Conservation (phyloP, 2,113 vertebrate genomes). For the Archocentrus centrarchus region DNA sequence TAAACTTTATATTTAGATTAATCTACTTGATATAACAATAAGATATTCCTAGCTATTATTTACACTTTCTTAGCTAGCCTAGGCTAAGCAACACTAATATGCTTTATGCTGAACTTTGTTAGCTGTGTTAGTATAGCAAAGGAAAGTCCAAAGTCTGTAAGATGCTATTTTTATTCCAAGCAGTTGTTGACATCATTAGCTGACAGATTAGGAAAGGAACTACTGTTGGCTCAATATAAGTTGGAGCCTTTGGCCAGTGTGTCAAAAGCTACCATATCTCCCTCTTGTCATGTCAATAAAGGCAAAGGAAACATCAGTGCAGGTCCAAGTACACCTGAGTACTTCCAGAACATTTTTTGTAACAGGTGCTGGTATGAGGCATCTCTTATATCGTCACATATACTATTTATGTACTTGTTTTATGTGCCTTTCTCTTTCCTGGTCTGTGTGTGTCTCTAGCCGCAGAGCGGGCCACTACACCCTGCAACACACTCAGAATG, state of each 20-base stretch:
- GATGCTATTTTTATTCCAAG: conserved; percentile 38
- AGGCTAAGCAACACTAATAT: not conserved
- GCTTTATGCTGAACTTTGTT: not conserved
- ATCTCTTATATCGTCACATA: not conserved
- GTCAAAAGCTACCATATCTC: not conserved
- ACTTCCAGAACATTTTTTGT: conserved; percentile 11
- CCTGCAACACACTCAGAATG: conserved; percentile 60
- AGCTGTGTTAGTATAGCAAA: not conserved
- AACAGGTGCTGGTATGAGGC: not conserved
- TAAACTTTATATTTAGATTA: not conserved
- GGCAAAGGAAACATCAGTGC: not conserved
- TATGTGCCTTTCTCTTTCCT: not conserved
- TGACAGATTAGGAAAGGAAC: conserved; percentile 27
- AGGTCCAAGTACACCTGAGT: fast-evolving
- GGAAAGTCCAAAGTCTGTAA: not conserved
- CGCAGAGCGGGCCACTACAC: conserved; percentile 67
- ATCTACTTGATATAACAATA: fast-evolving
- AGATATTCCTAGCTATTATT: not conserved
- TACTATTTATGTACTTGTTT: not conserved
- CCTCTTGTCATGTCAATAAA: not conserved
- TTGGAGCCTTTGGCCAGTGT: not conserved
- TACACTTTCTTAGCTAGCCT: not conserved
- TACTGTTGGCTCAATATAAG: not conserved
- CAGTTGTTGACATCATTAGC: conserved; percentile 34
- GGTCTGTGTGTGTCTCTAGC: conserved; percentile 39